Evolutionary conservation across 1,140 invertebrate genomes (phyloP).

Genomic region (Brachionus angularis): DNA sequence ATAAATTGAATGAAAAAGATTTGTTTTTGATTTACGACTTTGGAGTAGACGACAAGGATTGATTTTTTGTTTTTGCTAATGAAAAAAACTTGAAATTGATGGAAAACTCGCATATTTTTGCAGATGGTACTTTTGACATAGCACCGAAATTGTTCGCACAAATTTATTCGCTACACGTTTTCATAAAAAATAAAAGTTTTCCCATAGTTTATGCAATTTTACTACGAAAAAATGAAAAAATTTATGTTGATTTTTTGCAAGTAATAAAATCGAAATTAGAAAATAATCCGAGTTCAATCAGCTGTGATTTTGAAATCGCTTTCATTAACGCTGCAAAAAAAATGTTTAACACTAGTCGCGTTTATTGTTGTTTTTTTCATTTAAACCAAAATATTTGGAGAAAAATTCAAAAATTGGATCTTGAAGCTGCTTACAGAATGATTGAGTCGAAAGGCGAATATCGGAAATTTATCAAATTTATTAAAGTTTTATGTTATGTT

Average conservation of each 20-base stretch:
- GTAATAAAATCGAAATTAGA: no score
- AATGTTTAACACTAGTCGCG: background rate
- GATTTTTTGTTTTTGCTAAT: background rate
- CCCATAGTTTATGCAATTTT: no score
- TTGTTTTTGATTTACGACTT: background rate
- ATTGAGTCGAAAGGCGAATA: background rate
- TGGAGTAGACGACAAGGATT: background rate
- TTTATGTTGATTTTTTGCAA: no score
- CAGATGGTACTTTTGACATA: background rate
- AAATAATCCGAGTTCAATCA: background rate
- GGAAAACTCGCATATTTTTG: background rate
- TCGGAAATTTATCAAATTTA: conserved; percentile 9
- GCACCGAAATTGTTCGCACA: no score
- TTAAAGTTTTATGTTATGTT: conserved; percentile 1
- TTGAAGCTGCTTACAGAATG: background rate
- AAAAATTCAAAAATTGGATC: conserved; percentile 11
- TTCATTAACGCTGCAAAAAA: background rate
- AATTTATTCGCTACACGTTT: no score
- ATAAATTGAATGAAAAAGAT: no score
- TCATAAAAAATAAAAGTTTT: no score
- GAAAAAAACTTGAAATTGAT: background rate
- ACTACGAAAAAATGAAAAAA: no score
- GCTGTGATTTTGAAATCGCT: conserved; percentile 14
- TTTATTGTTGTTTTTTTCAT: conserved; percentile 31
- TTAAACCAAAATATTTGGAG: conserved; percentile 29